phyloP scores from a whole-genome alignment of 2,113 vertebrate genomes.

The Heterochromis multidens region DNA sequence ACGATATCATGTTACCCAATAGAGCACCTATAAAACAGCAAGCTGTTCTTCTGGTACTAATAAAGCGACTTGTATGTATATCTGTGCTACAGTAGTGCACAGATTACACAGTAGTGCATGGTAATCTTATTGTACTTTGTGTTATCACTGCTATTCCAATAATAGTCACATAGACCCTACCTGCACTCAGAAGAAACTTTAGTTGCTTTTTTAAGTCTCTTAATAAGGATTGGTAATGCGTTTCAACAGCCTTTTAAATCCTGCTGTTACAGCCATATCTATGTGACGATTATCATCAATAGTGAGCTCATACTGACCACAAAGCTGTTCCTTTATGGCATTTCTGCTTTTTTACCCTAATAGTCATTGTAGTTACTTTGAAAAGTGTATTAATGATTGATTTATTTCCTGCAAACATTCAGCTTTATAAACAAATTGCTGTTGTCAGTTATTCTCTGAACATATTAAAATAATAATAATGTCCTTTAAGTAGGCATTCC shows the following conservation, averaged over 20 bases:
- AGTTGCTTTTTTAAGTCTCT: neutral
- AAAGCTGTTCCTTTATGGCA: neutral
- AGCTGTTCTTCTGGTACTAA: too few species aligned
- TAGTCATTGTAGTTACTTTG: neutral
- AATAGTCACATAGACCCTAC: too few species aligned
- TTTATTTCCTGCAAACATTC: too few species aligned
- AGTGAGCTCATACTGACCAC: neutral
- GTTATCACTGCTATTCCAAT: too few species aligned
- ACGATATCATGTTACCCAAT: neutral
- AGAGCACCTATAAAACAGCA: neutral
- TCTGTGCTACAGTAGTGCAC: too few species aligned
- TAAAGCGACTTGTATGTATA: too few species aligned
- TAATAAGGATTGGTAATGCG: neutral
- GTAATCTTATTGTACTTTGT: neutral
- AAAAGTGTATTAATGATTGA: neutral
- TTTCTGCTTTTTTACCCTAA: neutral
- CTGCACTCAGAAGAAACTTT: neutral
- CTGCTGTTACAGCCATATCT: neutral
- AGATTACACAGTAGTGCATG: neutral
- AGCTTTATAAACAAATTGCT: too few species aligned
- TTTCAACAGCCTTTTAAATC: neutral
- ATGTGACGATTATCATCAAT: neutral
- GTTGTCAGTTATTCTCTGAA: too few species aligned
- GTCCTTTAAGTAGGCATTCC: neutral
- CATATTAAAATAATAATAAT: too few species aligned